Evolutionary conservation across 2,797 vertebrate genomes (phyloP), one percentile per base, ranked within the genome.

Genomic region (Tangara arthus): DNA sequence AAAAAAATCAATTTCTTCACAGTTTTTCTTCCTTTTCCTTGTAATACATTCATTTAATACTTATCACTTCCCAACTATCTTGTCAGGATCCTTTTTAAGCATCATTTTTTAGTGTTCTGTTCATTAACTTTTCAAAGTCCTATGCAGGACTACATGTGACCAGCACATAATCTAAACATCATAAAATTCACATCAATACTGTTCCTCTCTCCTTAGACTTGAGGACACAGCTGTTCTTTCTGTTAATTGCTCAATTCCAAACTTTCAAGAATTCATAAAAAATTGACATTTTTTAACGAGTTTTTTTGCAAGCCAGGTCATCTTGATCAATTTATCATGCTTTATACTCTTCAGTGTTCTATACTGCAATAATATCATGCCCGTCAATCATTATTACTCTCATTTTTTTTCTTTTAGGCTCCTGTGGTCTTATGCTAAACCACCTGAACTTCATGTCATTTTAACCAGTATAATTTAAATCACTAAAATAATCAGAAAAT

Each of bases 311-410:
- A 87, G 37, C 52, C 82, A 94, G 75, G 73, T 72, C 78, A 15
- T 82, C 24, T 34, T 87, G 75, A 72, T 59, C 12, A 18, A 85
- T 95, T 95, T 90, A 70, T 87, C 65, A 87, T 79, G 14, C 46
- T 85, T 95, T 76, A 12, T 18, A 30, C n/a, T 80, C 82, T 83
- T 91, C 26, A 56, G 26, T 87, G 76, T 91, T 80, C 85, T 84
- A 63, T 15, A 26, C 72, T 88, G 77, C 44, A 84, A 24, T 59
- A 69, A 28, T 77, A 70, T 78, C 30, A 6, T 64, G 42, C 20
- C 46, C 73, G 94, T 97, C 30, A 11, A 84, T 97, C 91, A 69
- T 53, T 93, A 79, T 92, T 94, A 94, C 79, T 24, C 56, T 78
- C 37, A 23, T 26, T 34, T 89, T 93, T 93, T 96, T 94, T 68